Percentiles rank a stretch among this genome's conserved stretches.
Conservation (phyloP, 2,888 invertebrate genomes). For the Phasia obesa region DNA sequence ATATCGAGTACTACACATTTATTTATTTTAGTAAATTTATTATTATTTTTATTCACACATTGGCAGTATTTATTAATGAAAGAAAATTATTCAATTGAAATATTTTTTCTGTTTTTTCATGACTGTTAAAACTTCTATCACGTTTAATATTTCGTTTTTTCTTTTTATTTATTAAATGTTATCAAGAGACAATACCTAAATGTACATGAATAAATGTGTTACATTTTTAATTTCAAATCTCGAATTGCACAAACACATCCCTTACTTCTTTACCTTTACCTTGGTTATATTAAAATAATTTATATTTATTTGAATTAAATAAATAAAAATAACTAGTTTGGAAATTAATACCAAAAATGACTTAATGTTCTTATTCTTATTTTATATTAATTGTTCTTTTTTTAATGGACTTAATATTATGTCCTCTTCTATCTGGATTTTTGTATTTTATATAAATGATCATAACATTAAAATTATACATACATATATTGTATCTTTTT, state of each 20-base stretch:
- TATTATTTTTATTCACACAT: conserved; percentile 30
- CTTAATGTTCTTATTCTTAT: conserved; percentile 11
- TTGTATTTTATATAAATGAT: conserved; percentile 48
- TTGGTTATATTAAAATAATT: conserved; percentile 18
- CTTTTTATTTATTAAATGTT: conserved; percentile 46
- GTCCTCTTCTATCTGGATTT: conserved; percentile 41
- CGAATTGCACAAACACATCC: too few relatives aligned
- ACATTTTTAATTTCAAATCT: conserved; percentile 34
- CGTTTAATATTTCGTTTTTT: conserved; percentile 50
- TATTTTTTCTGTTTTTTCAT: not conserved
- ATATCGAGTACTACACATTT: conserved; percentile 40
- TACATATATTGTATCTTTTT: conserved; percentile 41
- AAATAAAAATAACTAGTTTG: conserved; percentile 19
- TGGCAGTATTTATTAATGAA: conserved; percentile 6
- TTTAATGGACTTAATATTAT: conserved; percentile 34
- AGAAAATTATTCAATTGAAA: conserved; percentile 17
- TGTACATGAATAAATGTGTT: conserved; percentile 24
- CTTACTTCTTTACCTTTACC: conserved; percentile 28
- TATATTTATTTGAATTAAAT: conserved; percentile 19
- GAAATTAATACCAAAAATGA: too few relatives aligned
- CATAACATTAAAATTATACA: conserved; percentile 57
- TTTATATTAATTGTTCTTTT: conserved; percentile 13
- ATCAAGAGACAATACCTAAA: conserved; percentile 45
- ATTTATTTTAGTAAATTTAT: conserved; percentile 14
- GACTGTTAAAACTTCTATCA: conserved; percentile 58